phyloP scores from a whole-genome alignment of 2,113 vertebrate species.

The Scolopax mira region DNA sequence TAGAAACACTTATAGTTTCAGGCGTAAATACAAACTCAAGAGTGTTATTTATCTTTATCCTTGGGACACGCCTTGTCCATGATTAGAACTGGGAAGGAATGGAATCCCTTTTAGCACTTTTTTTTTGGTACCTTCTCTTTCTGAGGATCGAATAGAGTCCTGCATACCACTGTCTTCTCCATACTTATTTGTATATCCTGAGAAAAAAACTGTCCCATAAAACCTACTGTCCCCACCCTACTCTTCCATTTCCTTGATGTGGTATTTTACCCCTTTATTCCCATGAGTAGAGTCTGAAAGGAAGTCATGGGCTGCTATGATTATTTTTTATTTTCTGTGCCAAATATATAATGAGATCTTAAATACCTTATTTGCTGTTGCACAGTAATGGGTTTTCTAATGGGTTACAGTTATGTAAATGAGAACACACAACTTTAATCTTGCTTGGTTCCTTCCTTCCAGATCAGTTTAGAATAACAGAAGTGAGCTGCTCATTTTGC shows the following conservation, averaged over 20 bases:
- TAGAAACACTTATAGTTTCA: neutral
- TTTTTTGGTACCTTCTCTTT: neutral
- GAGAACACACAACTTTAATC: neutral
- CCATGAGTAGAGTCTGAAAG: neutral
- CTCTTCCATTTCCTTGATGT: neutral
- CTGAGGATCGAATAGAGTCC: neutral
- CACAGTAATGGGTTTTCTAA: neutral
- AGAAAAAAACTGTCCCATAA: neutral
- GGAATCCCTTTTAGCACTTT: neutral
- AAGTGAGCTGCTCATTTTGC: neutral
- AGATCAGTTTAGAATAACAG: neutral
- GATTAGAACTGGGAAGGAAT: neutral
- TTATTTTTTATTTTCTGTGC: neutral
- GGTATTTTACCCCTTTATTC: neutral
- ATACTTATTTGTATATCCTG: neutral
- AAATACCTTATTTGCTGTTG: neutral
- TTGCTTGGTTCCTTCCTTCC: neutral
- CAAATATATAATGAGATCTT: neutral
- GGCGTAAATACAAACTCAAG: neutral
- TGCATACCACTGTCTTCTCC: neutral
- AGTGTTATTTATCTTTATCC: neutral
- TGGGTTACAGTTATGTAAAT: neutral
- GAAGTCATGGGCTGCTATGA: neutral
- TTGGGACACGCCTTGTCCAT: neutral
- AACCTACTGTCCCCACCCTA: neutral